Evolutionary conservation across 2,113 vertebrate species (phyloP).

Genomic region (Gallinago jamesoni): DNA sequence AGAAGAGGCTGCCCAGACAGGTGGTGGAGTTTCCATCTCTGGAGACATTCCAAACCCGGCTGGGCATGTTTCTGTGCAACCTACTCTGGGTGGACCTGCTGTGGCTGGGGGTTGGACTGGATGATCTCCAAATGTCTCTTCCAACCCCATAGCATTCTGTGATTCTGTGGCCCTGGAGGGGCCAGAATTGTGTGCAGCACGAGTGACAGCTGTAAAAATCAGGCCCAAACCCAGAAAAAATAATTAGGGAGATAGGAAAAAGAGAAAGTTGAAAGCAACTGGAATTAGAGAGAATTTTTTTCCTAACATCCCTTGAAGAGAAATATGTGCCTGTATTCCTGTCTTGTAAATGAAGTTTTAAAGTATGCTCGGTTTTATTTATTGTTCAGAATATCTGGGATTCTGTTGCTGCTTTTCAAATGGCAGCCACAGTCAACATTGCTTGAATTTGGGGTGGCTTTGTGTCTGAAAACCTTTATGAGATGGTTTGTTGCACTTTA

Average conservation of each 20-base stretch:
- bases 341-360: background rate
- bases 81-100: too few relatives aligned
- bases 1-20: too few relatives aligned
- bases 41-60: too few relatives aligned
- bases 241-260: background rate
- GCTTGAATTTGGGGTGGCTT: background rate
- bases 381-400: background rate
- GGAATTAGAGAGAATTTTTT: background rate
- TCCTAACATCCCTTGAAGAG: background rate
- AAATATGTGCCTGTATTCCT: background rate
- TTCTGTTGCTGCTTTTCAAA: background rate
- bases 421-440: background rate
- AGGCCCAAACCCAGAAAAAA: background rate
- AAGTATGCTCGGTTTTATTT: background rate
- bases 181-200: background rate
- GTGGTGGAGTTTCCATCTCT: too few relatives aligned
- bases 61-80: too few relatives aligned
- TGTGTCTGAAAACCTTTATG: background rate
- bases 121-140: too few relatives aligned
- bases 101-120: too few relatives aligned
- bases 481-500: background rate
- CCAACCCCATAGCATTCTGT: too few relatives aligned
- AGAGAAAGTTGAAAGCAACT: background rate
- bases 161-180: background rate
- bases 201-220: background rate